Evolutionary conservation across 2,113 vertebrate species (phyloP), one percentile per base, ranked within the genome.

Genomic region (Kryptolebias marmoratus): DNA sequence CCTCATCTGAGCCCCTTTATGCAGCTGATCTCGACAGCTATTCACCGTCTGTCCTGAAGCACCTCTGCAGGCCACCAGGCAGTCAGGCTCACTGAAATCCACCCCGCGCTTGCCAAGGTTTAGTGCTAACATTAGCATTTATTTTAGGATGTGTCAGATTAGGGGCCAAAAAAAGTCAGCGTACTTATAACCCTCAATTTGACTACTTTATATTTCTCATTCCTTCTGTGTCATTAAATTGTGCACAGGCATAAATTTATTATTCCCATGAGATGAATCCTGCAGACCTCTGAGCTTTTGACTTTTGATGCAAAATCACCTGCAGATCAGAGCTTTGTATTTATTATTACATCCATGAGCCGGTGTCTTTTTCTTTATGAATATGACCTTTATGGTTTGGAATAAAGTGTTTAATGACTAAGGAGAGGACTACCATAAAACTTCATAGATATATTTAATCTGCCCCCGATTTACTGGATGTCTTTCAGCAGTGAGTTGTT

Each of bases 1-100:
- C 16, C 6, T 11, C 49, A n/a, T 60, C 39, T 28, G 28, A 73
- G 64, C 54, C 48, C 42, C 52, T 87, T 81, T 81, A 68, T 62
- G 71, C 61, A 79, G 53, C 76, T 69, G 68, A 73, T 69, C 65
- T 68, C 36, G 47, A 13, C 67, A 75, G 48, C 28, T 56, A 3
- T 47, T 60, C 18, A 4, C 49, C 7, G 16, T 52, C 58, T 52
- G 16, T 22, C 50, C 31, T 52, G 63, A 76, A 70, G 14, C 47
- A 71, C 53, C 68, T 75, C 56, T 66, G 50, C 64, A 66, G 52
- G 27, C 13, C 32, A 55, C 31, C 5, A 9, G 52, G 18, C 64
- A 58, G 57, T 39, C 31, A 32, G 54, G 53, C 55, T 16, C 50
- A 72, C 53, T 45, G 60, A 56, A 80, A 58, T 52, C 39, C n/a